Evolutionary conservation across 2,113 vertebrate genomes (phyloP).

Genomic region (Solenodon paradoxus): DNA sequence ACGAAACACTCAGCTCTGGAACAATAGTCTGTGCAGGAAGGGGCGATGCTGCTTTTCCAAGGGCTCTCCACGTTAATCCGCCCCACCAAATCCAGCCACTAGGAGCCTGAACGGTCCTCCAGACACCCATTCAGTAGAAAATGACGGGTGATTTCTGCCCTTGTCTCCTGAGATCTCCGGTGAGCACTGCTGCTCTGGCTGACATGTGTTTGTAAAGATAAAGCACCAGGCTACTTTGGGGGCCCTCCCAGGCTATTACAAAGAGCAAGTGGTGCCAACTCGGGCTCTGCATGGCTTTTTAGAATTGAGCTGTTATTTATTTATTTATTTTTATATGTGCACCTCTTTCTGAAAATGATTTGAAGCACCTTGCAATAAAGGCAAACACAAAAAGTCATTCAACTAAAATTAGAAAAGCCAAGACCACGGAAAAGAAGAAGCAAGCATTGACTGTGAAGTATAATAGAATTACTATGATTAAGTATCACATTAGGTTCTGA

Average conservation of each 20-base stretch:
- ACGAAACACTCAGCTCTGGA: slow-evolving; percentile 47
- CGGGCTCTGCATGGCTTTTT: slow-evolving; percentile 33
- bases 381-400: slow-evolving; percentile 49
- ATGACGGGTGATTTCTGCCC: background rate
- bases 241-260: background rate
- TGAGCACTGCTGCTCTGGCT: background rate
- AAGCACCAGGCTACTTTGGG: background rate
- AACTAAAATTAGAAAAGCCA: slow-evolving; percentile 62
- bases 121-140: background rate
- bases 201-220: slow-evolving; percentile 48
- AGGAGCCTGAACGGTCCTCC: slow-evolving; percentile 52
- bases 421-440: slow-evolving; percentile 11
- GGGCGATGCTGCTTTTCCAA: slow-evolving; percentile 50
- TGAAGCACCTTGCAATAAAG: slow-evolving; percentile 53
- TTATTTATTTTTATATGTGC: background rate
- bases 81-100: slow-evolving; percentile 56
- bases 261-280: slow-evolving; percentile 52
- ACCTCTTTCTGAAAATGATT: slow-evolving; percentile 68
- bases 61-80: slow-evolving; percentile 70
- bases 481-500: slow-evolving; percentile 15
- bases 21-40: background rate
- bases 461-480: background rate
- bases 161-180: slow-evolving; percentile 15
- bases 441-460: background rate
- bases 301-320: slow-evolving; percentile 64